Base-by-base conservation (phyloP, 2,113 vertebrate species). In the Heterotilapia buettikoferi region DNA sequence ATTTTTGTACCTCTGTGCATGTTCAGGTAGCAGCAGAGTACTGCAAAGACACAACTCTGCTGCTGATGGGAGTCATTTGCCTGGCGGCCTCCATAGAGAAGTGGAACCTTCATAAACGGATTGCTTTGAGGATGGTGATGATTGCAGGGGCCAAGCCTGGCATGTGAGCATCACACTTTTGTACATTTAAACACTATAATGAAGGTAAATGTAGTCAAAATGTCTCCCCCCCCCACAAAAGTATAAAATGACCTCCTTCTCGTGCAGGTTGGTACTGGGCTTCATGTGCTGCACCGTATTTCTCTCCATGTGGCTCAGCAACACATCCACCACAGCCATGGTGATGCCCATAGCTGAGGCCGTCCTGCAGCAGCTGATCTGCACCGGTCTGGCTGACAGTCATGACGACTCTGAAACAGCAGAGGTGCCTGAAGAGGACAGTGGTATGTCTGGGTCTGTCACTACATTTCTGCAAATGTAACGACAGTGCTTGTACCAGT, bases 281-380 rank as follows among this genome's bases (percentile, higher is more conserved):
- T 99, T 99, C 95, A 99, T 99, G 99, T 98, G 98, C 93, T 99
- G 98, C 80, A 99, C 98, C 0, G 97, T 97, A 0, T 96, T 98
- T 86, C 96, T 99, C 56, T 99, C 99, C 95, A 99, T 99, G 98
- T 99, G 99, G 98, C 98, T 99, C 85, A 99, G 98, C 93, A 99
- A 99, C 96, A 99, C 99, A 5, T 99, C 99, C 93, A 99, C 97
- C 91, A 99, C 99, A 0, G 99, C 98, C 91, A 99, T 99, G 98
- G 98, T 99, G 95, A 99, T 99, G 98, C 99, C 99, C 71, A 99
- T 99, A 0, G 98, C 98, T 5, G 99, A 99, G 89, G 99, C 99
- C 0, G 99, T 99, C 86, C 97, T 99, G 45, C 97, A 98, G 94
- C 98, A 99, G 94, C 97, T 99, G 80, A 97, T 98, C 93, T 97